Evolutionary conservation across 2,888 invertebrate species (phyloP), one percentile per base, ranked within the genome.

Genomic region (Pollenia griseotomentosa): DNA sequence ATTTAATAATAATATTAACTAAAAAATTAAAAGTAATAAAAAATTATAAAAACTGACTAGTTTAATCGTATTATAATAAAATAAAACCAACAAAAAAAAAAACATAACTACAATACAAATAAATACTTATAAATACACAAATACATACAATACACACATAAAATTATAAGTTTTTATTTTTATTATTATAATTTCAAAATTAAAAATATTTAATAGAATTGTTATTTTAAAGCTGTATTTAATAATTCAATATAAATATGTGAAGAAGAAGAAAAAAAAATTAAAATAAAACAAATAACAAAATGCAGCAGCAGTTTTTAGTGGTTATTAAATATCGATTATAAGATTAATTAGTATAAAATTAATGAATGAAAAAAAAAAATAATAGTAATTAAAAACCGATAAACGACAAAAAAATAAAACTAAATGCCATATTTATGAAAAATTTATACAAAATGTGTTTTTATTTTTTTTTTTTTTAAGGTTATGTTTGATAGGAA

Each of bases 361-460:
- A 68, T 79, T 16, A 55, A 65, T 23, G 19, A 73, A 23, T 23
- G 2, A 61, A 78, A 73, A 10, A 19, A 73, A 68, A 66, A 44
- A 7, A 51, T 75, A 57, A 19, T 9, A 33, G 5, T 33, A 33
- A 6, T 33, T 33, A 33, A 82, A 86, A 71, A 66, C 9, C 46
- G 55, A 66, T 55, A 46, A 57, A 68, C 44, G 23, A 73, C 33
- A 68, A 66, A 14, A 40, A 70, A 84, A 73, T 74, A 81, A 88
- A 88, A 88, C 11, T 63, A 90, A 91, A 90, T 90, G 91, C 91
- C 90, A 91, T 91, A 91, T 91, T 90, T 91, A 91, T 90, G 90
- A 88, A 89, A 90, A 86, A 78, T 85, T 53, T 65, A 70, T 75
- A 82, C 46, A 12, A 40, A 48, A 53, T 53, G 51, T 73, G 80